Evolutionary conservation across 2,797 vertebrate species (phyloP).

Genomic region (Lagocephalus sceleratus): DNA sequence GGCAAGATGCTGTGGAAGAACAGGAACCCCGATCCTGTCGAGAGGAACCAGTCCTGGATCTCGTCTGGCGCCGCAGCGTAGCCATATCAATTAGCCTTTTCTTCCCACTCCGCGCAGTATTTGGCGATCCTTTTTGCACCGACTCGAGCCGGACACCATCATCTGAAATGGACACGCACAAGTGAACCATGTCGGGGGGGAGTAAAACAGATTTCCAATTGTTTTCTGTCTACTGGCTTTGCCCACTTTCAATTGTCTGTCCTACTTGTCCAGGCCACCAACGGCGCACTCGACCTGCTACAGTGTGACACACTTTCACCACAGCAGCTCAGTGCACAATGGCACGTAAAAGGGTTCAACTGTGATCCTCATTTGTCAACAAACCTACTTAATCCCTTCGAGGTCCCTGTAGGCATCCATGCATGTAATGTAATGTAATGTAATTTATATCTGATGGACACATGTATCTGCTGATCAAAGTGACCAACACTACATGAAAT

Average conservation of each 20-base stretch:
- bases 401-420: no score
- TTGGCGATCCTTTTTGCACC: conserved; percentile 50
- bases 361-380: conserved; percentile 31
- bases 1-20: conserved; percentile 74
- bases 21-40: conserved; percentile 69
- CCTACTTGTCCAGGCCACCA: conserved; percentile 55
- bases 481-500: no score
- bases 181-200: conserved; percentile 73
- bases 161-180: conserved; percentile 62
- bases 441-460: no score
- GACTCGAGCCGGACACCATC: conserved; percentile 65
- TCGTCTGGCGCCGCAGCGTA: conserved; percentile 51
- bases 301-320: conserved; percentile 60
- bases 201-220: conserved; percentile 49
- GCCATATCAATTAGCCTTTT: conserved; percentile 44
- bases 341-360: conserved; percentile 33
- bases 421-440: no score
- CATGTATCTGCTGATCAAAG: no score
- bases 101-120: conserved; percentile 15
- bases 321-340: conserved; percentile 30
- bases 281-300: conserved; percentile 34
- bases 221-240: conserved; percentile 59
- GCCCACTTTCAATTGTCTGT: conserved; percentile 53
- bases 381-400: conserved; percentile 47
- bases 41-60: conserved; percentile 42